phyloP scores from a whole-genome alignment of 1,140 invertebrate species.

The Drosophila asahinai region DNA sequence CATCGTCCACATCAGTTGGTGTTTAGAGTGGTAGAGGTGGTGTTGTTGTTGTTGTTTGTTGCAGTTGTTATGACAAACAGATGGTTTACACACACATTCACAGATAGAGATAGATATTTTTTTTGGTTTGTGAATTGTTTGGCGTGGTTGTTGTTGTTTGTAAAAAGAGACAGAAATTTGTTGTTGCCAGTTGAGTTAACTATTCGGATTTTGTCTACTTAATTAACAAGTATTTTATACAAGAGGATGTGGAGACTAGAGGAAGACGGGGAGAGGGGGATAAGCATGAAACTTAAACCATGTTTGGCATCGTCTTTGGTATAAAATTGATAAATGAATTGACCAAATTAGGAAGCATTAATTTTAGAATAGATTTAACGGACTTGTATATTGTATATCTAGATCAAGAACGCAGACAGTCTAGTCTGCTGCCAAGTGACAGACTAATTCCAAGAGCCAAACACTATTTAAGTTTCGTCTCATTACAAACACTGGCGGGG shows the following conservation, averaged over 20 bases:
- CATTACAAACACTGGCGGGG: constrained; percentile 39
- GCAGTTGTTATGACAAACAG: constrained; percentile 70
- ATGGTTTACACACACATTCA: constrained; percentile 59
- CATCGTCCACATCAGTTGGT: constrained; percentile 74
- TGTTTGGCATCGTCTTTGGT: constrained; percentile 19
- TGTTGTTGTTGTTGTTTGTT: constrained; percentile 49
- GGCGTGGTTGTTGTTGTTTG: constrained; percentile 59
- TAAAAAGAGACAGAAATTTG: constrained; percentile 75
- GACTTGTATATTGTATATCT: constrained; percentile 15
- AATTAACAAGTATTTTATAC: constrained; percentile 52
- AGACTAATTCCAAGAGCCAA: constrained; percentile 27
- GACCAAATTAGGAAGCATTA: neutral
- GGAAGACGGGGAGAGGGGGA: neutral
- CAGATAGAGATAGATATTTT: constrained; percentile 41
- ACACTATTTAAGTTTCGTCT: constrained; percentile 56
- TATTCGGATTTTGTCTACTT: constrained; percentile 48
- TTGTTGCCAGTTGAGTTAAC: constrained; percentile 73
- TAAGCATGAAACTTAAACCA: constrained; percentile 53
- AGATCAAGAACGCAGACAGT: constrained; percentile 16
- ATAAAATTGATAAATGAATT: constrained; percentile 3
- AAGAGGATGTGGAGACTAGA: constrained; percentile 16
- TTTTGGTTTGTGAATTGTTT: constrained; percentile 31
- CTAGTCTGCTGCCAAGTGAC: neutral
- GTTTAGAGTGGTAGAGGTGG: constrained; percentile 49
- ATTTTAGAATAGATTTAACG: constrained; percentile 2